phyloP scores from a whole-genome alignment of 2,797 vertebrate species.

The Salmo trutta region DNA sequence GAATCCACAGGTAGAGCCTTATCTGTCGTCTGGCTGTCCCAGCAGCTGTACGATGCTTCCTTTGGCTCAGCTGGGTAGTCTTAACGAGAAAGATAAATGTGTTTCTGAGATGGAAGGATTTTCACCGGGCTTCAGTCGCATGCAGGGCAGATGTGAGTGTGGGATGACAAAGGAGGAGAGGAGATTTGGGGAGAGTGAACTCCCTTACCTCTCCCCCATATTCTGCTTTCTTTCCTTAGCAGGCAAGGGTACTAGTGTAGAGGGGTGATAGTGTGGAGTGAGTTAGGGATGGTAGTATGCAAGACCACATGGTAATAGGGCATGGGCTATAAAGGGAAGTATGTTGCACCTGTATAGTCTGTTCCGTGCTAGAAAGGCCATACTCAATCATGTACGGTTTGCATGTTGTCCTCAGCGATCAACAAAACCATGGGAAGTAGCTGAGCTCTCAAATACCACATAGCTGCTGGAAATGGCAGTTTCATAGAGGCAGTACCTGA shows the following conservation, averaged over 20 bases:
- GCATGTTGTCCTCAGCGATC: not conserved
- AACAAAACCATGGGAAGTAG: not conserved
- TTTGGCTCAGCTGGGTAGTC: not conserved
- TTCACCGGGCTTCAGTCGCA: not conserved
- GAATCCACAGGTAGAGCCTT: slow-evolving; percentile 38
- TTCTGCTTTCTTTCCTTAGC: not conserved
- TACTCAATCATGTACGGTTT: not conserved
- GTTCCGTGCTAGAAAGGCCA: not conserved
- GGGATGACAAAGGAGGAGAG: slow-evolving; percentile 23
- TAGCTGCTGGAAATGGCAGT: not conserved
- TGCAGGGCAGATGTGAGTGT: not conserved
- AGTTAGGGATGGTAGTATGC: not conserved
- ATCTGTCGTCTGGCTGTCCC: slow-evolving; percentile 39
- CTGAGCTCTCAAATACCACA: not conserved
- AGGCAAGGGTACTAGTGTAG: not conserved
- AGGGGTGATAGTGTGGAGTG: not conserved
- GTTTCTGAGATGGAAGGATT: slow-evolving; percentile 20
- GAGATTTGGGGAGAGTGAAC: slow-evolving; percentile 1
- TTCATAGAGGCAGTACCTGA: not conserved
- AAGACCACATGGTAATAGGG: not conserved
- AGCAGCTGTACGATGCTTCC: slow-evolving; percentile 22
- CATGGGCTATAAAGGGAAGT: not conserved
- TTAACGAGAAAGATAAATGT: slow-evolving; percentile 29
- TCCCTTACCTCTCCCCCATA: not conserved
- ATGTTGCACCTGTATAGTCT: not conserved